Evolutionary conservation across 2,888 invertebrate species (phyloP), one percentile per base, ranked within the genome.

Genomic region (Platycheirus albimanus): DNA sequence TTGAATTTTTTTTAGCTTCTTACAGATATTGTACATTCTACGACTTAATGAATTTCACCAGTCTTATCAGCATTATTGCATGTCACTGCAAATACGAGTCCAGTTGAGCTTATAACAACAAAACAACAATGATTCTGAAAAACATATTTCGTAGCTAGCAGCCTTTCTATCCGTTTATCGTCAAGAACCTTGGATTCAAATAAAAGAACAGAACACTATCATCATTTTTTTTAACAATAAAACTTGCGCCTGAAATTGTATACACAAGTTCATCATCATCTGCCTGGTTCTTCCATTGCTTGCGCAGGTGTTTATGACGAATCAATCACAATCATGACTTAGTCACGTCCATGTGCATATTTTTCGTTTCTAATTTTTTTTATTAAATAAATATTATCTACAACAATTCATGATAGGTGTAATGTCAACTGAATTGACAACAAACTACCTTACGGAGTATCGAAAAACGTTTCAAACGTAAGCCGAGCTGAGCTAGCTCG

Each of bases 271-370:
- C 63, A 52, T 63, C 63, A 56, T 70, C 77, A 54, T 70, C 54
- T 30, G 20, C 30, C 41, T 15, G 56, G 19, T 54, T 47, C 11
- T 63, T 43, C 45, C 45, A 52, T 41, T 56, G 61, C 69, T 41
- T 52, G 47, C 49, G 75, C 80, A 80, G 80, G 80, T 80, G 80
- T 64, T 80, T 49, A 64, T 80, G 80, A 76, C 64, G 64, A 76
- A 80, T 80, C 30, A 33, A 33, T 33, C 30, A 33, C 30, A 43
- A 76, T 70, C 76, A 70, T 49, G 76, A 58, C 56, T 80, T 70
- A 75, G 76, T 80, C 80, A 80, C 80, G 75, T 80, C 79, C 70
- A 15, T 52, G 15, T 13, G 24, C 20, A 24, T 13, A 28, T 28
- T 69, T 54, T 36, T 56, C 15, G 1, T 58, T 10, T 43, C 17